Conservation (phyloP, 2,888 invertebrate genomes). For the Rhyacophila evoluta region DNA sequence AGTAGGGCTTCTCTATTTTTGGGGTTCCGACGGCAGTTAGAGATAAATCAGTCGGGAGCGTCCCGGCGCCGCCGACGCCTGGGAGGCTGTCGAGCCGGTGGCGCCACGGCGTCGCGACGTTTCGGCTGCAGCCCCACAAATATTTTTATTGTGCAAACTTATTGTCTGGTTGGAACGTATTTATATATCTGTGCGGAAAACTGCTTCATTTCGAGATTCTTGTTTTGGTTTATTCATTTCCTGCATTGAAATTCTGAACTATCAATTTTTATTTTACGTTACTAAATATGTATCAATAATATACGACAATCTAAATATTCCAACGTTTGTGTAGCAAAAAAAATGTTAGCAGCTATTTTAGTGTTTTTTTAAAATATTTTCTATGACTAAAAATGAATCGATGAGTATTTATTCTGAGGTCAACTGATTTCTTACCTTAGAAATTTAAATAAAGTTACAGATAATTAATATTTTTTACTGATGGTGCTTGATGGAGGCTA, state of each 20-base stretch:
- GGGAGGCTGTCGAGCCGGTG: slow-evolving; percentile 33
- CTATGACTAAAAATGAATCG: too few species aligned
- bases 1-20: slow-evolving; percentile 7
- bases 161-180: slow-evolving; percentile 44
- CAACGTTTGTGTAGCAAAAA: too few species aligned
- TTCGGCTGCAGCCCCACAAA: slow-evolving; percentile 50
- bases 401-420: too few species aligned
- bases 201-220: not conserved
- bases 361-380: too few species aligned
- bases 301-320: too few species aligned
- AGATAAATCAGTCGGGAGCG: slow-evolving; percentile 49
- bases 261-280: too few species aligned
- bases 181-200: not conserved
- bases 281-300: too few species aligned
- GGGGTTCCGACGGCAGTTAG: slow-evolving; percentile 29
- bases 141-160: slow-evolving; percentile 54
- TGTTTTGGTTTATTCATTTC: not conserved
- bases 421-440: too few species aligned
- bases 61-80: slow-evolving; percentile 33
- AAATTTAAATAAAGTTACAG: too few species aligned
- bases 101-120: slow-evolving; percentile 42
- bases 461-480: too few species aligned
- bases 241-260: not conserved
- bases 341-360: too few species aligned
- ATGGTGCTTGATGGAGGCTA: too few species aligned